Evolutionary conservation across 1,140 invertebrate genomes (phyloP), one percentile per base, ranked within the genome.

Genomic region (Gonioctena quinquepunctata): DNA sequence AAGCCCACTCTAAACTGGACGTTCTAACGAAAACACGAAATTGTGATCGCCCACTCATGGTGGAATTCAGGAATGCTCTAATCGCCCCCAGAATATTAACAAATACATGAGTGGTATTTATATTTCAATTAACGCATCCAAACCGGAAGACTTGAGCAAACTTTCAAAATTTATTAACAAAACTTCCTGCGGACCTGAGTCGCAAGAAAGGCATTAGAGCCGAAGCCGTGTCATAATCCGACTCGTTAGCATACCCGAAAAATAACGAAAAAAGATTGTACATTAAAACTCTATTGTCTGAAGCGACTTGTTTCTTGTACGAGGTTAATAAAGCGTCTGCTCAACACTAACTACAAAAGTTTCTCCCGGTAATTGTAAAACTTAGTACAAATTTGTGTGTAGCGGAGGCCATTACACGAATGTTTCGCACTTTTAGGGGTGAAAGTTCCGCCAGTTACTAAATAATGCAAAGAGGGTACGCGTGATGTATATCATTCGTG

Each of bases 341-440:
- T 72, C 68, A 71, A 76, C 71, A 68, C 64, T 77, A 77, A 77
- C 71, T 77, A 76, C 70, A 69, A 76, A 77, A 77, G 64, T 77
- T 77, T 66, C 57, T 7, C 19, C 48, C 66, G 56, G 76, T 77
- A 77, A 77, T 77, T 77, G 74, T 77, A 71, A 77, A 77, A 77
- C 74, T 77, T 76, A 68, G 54, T 66, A 57, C 23, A 77, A 77
- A 77, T 77, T 77, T 75, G 76, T 74, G 74, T 76, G 76, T 67
- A 70, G 76, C 64, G 56, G 26, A 21, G 72, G 52, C 70, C 71
- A 76, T 77, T 77, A 76, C 71, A 54, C 65, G 69, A 66, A 72
- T 76, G 76, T 77, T 77, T 77, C 76, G 72, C 72, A 76, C 74
- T 77, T 77, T 77, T 71, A 62, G 74, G 71, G 71, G 70, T 63